Percentiles rank a stretch among this genome's conserved stretches.
These are phyloP conservation scores for Ceyx cyanopectus DNA, from an alignment of 2,113 vertebrate genomes.

Conservation along the genomic window DNA sequence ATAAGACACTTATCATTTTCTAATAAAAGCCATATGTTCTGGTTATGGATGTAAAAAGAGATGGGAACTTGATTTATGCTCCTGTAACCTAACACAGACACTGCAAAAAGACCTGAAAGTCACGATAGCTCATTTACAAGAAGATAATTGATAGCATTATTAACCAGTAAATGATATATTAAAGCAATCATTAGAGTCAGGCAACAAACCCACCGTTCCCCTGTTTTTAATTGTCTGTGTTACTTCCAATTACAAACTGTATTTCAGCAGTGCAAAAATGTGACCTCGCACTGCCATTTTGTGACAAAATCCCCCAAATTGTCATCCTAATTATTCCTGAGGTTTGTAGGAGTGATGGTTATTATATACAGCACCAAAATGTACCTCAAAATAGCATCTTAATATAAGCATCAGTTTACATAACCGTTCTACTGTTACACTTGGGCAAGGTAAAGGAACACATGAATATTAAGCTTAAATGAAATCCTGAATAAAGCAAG, in stretches of 20 bases:
- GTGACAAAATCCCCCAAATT: not conserved
- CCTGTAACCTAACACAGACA: constrained; percentile 20
- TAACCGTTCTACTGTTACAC: not conserved
- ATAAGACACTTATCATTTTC: constrained; percentile 50
- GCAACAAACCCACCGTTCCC: not conserved
- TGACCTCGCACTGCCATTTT: not conserved
- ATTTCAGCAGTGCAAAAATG: not conserved
- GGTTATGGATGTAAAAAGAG: constrained; percentile 43
- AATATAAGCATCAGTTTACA: not conserved
- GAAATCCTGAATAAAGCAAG: not conserved
- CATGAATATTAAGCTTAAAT: not conserved
- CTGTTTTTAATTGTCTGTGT: not conserved
- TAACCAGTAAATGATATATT: not conserved
- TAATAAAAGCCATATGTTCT: constrained; percentile 48
- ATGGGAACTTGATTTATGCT: constrained; percentile 21
- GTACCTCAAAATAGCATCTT: not conserved
- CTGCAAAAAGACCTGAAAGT: constrained; percentile 31
- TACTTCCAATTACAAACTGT: not conserved
- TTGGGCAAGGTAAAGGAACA: not conserved
- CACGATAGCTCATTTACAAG: constrained; percentile 24
- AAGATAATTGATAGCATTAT: constrained; percentile 24
- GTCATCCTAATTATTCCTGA: not conserved
- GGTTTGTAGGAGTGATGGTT: not conserved
- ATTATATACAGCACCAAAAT: not conserved
- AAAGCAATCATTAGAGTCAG: not conserved